Percentiles rank a stretch among this genome's conserved stretches.
These are phyloP conservation scores for Gastracanthus pulcherrimus DNA, from an alignment of 2,888 invertebrate species.

Conservation along the genomic window DNA sequence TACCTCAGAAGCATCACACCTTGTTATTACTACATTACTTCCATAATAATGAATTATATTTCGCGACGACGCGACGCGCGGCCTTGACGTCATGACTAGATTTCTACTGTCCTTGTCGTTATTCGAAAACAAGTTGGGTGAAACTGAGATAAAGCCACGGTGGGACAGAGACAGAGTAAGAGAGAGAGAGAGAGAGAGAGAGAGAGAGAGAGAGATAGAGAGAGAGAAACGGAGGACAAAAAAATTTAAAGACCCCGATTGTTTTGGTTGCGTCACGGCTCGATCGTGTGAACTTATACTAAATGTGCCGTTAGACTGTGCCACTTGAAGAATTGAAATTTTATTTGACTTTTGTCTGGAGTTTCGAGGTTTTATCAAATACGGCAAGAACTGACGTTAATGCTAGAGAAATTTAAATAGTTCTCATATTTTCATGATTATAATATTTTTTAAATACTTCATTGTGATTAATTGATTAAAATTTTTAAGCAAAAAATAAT, in stretches of 20 bases:
- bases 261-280: constrained; percentile 31
- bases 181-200: not conserved
- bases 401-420: too few relatives aligned
- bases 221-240: not conserved
- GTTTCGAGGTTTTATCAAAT: too few relatives aligned
- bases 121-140: constrained; percentile 32
- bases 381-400: too few relatives aligned
- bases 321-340: too few relatives aligned
- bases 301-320: not conserved
- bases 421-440: too few relatives aligned
- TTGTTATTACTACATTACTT: not conserved
- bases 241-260: constrained; percentile 28
- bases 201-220: not conserved
- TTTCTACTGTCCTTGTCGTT: constrained; percentile 33
- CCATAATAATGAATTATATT: not conserved
- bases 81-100: constrained; percentile 37
- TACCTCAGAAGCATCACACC: not conserved
- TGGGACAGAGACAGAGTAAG: not conserved
- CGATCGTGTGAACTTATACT: constrained; percentile 11
- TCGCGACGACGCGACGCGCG: not conserved
- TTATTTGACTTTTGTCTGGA: too few relatives aligned
- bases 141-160: not conserved
- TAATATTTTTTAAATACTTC: too few relatives aligned
- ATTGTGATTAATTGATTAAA: too few relatives aligned
- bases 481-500: too few relatives aligned